Evolutionary conservation across 2,888 invertebrate genomes (phyloP).

Genomic region (Temnothorax unifasciatus): DNA sequence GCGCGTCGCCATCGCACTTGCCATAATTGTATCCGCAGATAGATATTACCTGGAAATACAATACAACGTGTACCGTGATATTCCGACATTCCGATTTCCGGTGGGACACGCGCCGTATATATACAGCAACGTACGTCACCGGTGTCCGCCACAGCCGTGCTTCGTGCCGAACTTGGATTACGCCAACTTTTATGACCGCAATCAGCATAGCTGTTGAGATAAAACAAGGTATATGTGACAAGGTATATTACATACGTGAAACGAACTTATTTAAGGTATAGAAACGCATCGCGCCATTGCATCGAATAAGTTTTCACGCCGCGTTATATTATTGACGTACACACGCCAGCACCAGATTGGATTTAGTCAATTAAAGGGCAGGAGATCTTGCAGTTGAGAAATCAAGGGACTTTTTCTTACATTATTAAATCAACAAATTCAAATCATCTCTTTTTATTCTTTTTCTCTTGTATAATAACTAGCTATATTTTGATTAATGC

Average conservation of each 20-base stretch:
- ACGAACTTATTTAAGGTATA: constrained; percentile 16
- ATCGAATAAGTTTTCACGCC: neutral
- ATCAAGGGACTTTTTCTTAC: neutral
- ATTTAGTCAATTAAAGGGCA: neutral
- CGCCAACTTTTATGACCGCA: constrained; percentile 40
- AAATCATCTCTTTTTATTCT: too few species aligned
- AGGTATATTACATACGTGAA: neutral
- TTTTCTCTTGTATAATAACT: too few species aligned
- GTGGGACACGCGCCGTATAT: neutral
- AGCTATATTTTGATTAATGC: too few species aligned
- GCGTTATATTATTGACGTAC: neutral
- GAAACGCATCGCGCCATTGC: neutral
- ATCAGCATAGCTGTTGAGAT: neutral
- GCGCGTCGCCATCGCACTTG: neutral
- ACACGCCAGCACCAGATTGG: neutral
- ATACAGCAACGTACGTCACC: constrained; percentile 2
- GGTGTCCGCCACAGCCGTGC: neutral
- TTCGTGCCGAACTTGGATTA: constrained; percentile 36
- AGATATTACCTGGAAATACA: constrained; percentile 34
- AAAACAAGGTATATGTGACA: neutral
- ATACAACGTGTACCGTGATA: constrained; percentile 23
- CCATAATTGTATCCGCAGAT: constrained; percentile 32
- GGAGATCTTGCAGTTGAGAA: neutral
- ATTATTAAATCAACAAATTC: neutral
- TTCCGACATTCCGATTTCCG: constrained; percentile 25